These are phyloP conservation scores for Phasia obesa DNA, from an alignment of 2,888 invertebrate species.

Conservation along the genomic window DNA sequence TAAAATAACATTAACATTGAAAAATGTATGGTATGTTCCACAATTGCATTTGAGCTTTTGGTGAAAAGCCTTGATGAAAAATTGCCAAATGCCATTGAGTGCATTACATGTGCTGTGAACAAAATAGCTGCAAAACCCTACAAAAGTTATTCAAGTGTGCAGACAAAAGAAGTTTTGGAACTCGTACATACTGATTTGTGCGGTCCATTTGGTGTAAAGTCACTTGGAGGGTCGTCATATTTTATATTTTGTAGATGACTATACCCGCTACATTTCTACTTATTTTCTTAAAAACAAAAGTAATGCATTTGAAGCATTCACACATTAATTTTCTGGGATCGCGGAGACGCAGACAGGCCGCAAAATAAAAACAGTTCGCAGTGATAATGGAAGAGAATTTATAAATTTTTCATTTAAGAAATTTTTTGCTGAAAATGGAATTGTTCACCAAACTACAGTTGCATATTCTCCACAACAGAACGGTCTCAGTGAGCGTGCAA, in stretches of 20 bases:
- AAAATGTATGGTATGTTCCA: conserved; percentile 51
- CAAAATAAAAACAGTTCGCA: background rate
- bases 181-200: background rate
- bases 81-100: background rate
- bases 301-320: conserved; percentile 6
- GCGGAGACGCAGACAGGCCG: conserved; percentile 7
- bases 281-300: conserved; percentile 31
- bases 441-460: background rate
- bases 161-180: conserved; percentile 13
- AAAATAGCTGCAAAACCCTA: conserved; percentile 44
- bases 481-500: background rate
- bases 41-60: conserved; percentile 43
- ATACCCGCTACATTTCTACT: conserved; percentile 7
- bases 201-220: conserved; percentile 17
- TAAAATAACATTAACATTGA: conserved; percentile 24
- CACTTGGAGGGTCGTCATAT: conserved; percentile 18
- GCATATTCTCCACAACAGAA: background rate
- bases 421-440: background rate
- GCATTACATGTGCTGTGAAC: conserved; percentile 20
- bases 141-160: background rate
- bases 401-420: background rate
- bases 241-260: conserved; percentile 30
- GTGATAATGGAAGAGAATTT: background rate
- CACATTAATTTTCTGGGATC: background rate
- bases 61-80: too few relatives aligned